phyloP scores from a whole-genome alignment of 1,140 invertebrate species.

The Phenacoccus solenopsis region DNA sequence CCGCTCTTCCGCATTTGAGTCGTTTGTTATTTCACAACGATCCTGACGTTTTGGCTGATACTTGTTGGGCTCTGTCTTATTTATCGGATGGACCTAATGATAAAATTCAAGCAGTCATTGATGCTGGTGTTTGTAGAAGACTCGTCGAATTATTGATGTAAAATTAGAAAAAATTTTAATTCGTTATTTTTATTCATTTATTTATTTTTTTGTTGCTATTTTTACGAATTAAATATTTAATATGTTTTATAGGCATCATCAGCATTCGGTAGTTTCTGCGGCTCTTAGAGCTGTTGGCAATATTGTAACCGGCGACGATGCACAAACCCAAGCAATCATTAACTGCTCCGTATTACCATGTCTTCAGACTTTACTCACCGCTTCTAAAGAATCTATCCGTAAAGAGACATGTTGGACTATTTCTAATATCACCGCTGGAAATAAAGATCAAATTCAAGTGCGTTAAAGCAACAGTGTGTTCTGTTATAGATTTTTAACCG shows the following conservation, averaged over 20 bases:
- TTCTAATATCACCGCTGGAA: conserved; percentile 95
- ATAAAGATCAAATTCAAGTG: conserved; percentile 84
- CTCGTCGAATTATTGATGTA: conserved; percentile 89
- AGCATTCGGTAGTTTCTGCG: conserved; percentile 86
- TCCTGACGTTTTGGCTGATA: conserved; percentile 81
- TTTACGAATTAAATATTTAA: no score
- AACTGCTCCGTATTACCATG: conserved; percentile 82
- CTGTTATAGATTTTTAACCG: no score
- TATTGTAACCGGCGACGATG: conserved; percentile 95
- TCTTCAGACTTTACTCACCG: conserved; percentile 65
- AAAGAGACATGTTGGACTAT: conserved; percentile 99
- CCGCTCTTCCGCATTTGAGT: conserved; percentile 74
- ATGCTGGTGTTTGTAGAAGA: conserved; percentile 85
- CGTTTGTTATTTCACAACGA: conserved; percentile 79
- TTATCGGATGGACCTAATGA: conserved; percentile 94
- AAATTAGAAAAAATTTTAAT: conserved; percentile 30
- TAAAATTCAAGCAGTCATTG: conserved; percentile 95
- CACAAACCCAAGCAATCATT: conserved; percentile 88
- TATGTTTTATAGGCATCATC: conserved; percentile 59
- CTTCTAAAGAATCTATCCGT: conserved; percentile 68
- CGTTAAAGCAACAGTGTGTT: no score
- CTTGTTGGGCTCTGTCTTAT: conserved; percentile 92
- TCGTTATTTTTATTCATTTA: no score
- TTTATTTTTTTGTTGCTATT: no score
- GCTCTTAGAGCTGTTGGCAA: conserved; percentile 92